Percentiles rank a stretch among this genome's conserved stretches.
Evolutionary conservation across 2,113 vertebrate genomes (phyloP).

Genomic region (Brienomyrus longianalis): DNA sequence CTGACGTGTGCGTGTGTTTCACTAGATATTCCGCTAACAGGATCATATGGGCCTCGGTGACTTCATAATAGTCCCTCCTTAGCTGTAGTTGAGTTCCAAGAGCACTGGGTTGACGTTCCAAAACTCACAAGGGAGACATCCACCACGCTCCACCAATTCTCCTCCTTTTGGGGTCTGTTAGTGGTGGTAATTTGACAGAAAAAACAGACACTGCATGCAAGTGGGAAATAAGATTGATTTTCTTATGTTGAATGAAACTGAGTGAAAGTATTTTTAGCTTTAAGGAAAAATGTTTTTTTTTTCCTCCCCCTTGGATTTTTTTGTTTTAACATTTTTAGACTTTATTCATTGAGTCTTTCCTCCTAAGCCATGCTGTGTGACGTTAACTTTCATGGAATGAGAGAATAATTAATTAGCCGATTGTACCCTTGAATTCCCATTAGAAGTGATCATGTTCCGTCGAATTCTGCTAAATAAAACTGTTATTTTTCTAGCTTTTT

Average conservation of each 20-base stretch:
- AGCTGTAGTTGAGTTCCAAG: neutral
- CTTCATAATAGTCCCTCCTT: neutral
- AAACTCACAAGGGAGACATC: neutral
- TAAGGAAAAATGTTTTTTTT: neutral
- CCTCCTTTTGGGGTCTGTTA: neutral
- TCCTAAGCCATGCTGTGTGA: neutral
- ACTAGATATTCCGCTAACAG: neutral
- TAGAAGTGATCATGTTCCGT: neutral
- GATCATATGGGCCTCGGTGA: neutral
- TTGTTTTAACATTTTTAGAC: neutral
- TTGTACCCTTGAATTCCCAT: constrained; percentile 23
- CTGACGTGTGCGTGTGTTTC: neutral
- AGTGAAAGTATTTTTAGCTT: constrained; percentile 1
- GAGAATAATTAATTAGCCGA: neutral
- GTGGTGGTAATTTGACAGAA: constrained; percentile 33
- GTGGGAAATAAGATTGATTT: constrained; percentile 10
- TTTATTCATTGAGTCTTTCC: neutral
- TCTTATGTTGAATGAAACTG: neutral
- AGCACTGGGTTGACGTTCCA: neutral
- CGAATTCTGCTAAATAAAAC: constrained; percentile 26
- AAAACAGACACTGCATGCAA: neutral
- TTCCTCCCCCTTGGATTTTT: neutral
- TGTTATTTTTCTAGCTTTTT: constrained; percentile 23
- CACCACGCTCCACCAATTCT: neutral
- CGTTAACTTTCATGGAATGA: neutral